A percentile compares a stretch with the other conserved stretches of the same genome.
Conservation (phyloP, 1,140 invertebrate genomes). For the Heliconius melpomene region DNA sequence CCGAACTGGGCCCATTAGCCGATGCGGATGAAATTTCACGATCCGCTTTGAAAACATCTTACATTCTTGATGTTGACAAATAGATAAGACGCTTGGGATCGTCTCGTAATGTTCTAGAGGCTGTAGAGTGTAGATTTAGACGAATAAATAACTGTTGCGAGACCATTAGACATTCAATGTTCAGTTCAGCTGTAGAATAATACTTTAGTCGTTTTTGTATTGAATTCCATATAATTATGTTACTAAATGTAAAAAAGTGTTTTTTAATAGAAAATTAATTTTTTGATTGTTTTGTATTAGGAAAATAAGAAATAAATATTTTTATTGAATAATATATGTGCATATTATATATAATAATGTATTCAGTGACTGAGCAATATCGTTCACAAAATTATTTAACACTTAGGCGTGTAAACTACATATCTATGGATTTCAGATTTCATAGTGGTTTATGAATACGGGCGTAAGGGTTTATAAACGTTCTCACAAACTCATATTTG, state of each 20-base stretch:
- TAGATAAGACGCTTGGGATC: background rate
- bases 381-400: background rate
- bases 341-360: background rate
- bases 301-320: too few relatives aligned
- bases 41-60: slow-evolving; percentile 22
- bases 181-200: background rate
- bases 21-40: slow-evolving; percentile 31
- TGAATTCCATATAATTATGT: background rate
- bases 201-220: background rate
- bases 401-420: background rate
- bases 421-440: too few relatives aligned
- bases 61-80: slow-evolving; percentile 8
- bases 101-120: background rate
- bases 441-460: too few relatives aligned
- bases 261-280: background rate
- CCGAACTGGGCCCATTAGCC: slow-evolving; percentile 28
- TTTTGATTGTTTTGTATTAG: background rate
- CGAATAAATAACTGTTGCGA: slow-evolving; percentile 4
- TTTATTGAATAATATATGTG: too few relatives aligned
- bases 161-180: background rate
- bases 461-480: background rate
- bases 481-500: slow-evolving; percentile 18
- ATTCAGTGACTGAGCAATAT: background rate
- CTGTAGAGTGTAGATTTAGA: background rate
- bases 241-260: background rate